phyloP scores from a whole-genome alignment of 2,113 vertebrate genomes.

The Peromyscus maniculatus region DNA sequence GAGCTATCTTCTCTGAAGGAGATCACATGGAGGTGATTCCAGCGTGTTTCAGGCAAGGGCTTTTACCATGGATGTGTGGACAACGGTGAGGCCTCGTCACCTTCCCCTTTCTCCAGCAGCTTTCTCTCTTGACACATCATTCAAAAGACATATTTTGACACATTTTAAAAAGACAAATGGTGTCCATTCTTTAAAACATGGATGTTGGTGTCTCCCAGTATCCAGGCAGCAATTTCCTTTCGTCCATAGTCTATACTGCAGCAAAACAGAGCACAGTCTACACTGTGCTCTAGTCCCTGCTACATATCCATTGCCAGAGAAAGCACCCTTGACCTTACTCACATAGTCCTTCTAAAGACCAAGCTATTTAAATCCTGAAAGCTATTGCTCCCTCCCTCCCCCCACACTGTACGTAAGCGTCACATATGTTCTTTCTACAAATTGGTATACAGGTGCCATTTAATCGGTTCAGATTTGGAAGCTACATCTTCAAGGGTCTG shows the following conservation, averaged over 20 bases:
- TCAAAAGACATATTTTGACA: background rate
- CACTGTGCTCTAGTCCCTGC: background rate
- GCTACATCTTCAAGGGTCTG: conserved; percentile 88
- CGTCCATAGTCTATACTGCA: background rate
- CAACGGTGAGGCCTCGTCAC: background rate
- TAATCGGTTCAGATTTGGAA: conserved; percentile 85
- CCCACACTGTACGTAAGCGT: conserved; percentile 64
- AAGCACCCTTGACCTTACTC: background rate
- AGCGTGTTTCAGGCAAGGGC: background rate
- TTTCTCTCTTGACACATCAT: conserved; percentile 15
- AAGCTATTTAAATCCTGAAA: conserved; percentile 10
- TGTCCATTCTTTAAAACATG: background rate
- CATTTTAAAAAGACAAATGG: background rate
- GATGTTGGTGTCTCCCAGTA: background rate
- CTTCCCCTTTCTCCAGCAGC: background rate
- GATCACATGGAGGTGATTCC: background rate
- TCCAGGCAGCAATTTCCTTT: background rate
- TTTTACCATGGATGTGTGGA: background rate
- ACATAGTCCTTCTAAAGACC: conserved; percentile 5
- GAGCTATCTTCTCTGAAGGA: background rate
- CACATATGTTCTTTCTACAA: conserved; percentile 83
- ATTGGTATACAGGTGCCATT: conserved; percentile 83
- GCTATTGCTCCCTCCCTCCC: background rate
- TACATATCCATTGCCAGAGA: background rate
- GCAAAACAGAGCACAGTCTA: background rate